phyloP scores from a whole-genome alignment of 2,888 invertebrate species.

The Chirona hameri region DNA sequence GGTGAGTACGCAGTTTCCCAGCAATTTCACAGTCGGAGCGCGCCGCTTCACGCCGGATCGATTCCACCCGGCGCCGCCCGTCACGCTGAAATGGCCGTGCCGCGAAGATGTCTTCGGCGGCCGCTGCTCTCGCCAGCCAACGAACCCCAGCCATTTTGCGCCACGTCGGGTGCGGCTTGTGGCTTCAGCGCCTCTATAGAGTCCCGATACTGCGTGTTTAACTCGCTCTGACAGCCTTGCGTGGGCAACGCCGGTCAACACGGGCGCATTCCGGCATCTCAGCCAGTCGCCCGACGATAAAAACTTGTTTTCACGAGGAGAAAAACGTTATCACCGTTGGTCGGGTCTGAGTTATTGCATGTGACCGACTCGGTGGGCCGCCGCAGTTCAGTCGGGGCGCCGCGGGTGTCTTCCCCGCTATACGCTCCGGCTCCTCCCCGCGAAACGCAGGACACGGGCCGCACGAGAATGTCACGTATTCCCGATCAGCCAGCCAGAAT shows the following conservation, averaged over 20 bases:
- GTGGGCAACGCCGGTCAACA: background rate
- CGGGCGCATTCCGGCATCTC: background rate
- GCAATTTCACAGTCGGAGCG: background rate
- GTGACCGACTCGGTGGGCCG: background rate
- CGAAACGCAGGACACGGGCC: background rate
- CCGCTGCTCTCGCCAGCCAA: no score
- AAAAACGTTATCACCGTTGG: background rate
- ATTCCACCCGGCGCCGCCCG: background rate
- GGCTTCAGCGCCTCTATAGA: background rate
- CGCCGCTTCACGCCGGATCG: background rate
- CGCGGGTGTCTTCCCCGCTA: background rate
- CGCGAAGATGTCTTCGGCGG: background rate
- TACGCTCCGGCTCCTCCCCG: background rate
- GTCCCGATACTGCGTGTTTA: background rate
- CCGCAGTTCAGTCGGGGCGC: background rate
- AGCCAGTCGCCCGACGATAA: background rate
- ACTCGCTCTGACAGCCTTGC: background rate
- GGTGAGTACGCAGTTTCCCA: constrained; percentile 47
- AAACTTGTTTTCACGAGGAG: background rate
- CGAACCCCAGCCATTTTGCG: no score
- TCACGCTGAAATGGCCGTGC: background rate
- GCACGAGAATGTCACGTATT: background rate
- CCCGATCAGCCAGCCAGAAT: background rate
- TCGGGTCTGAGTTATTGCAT: background rate
- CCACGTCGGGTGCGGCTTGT: no score